phyloP scores from a whole-genome alignment of 1,140 invertebrate species.

The Pogonomyrmex barbatus region DNA sequence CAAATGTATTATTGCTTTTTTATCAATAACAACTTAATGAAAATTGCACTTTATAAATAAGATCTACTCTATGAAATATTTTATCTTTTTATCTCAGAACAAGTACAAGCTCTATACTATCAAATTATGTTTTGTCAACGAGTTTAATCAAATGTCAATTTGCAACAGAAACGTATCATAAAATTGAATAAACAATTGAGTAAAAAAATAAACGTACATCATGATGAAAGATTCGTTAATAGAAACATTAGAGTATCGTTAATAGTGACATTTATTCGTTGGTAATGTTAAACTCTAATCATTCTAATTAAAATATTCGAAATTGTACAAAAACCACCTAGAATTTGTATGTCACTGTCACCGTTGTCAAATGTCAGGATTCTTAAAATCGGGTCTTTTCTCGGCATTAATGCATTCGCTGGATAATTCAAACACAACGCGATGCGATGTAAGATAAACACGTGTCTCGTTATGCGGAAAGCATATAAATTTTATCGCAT shows the following conservation, averaged over 20 bases:
- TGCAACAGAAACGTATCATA: not conserved
- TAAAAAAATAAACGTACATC: not conserved
- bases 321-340: constrained; percentile 31
- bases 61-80: not conserved
- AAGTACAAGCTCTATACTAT: not conserved
- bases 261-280: not conserved
- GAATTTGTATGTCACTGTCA: constrained; percentile 49
- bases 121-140: not conserved
- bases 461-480: constrained; percentile 47
- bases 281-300: not conserved
- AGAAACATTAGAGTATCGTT: not conserved
- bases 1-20: not conserved
- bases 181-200: no score
- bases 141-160: not conserved
- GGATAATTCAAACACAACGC: constrained; percentile 1
- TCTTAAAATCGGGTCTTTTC: constrained; percentile 57
- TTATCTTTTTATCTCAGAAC: not conserved
- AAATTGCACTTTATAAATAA: not conserved
- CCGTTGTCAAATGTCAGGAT: constrained; percentile 29
- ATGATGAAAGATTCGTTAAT: not conserved
- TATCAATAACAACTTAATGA: not conserved
- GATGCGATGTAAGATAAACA: constrained; percentile 22
- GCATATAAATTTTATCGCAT: constrained; percentile 66
- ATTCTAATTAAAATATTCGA: constrained; percentile 54
- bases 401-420: constrained; percentile 49